A percentile compares a stretch with the other conserved stretches of the same genome.
These are phyloP conservation scores for Myotis pilosus DNA, from an alignment of 2,797 vertebrate genomes.

Conservation along the genomic window DNA sequence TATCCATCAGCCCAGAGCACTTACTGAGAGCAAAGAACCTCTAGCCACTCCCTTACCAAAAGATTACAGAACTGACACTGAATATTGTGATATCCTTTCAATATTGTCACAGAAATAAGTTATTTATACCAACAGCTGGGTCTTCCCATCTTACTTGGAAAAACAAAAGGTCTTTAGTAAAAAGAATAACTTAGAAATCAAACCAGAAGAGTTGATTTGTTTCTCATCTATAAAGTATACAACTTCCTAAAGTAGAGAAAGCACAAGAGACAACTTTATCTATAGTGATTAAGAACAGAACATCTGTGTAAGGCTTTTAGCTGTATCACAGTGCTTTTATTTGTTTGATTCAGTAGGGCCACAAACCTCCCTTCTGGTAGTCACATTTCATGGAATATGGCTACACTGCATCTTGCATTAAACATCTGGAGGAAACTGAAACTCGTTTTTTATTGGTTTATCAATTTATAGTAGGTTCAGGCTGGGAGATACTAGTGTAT, in stretches of 20 bases:
- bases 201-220: neutral
- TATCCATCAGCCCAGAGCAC: slow-evolving; percentile 93
- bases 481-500: neutral
- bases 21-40: slow-evolving; percentile 96
- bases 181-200: slow-evolving; percentile 15
- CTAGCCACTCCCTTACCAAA: slow-evolving; percentile 88
- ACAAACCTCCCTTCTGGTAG: neutral
- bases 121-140: slow-evolving; percentile 61
- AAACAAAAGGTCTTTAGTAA: neutral
- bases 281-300: slow-evolving; percentile 28
- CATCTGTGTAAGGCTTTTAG: slow-evolving; percentile 27
- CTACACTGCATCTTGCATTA: slow-evolving; percentile 38
- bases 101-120: slow-evolving; percentile 45
- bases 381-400: slow-evolving; percentile 31
- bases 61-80: slow-evolving; percentile 36
- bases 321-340: slow-evolving; percentile 24
- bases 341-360: slow-evolving; percentile 51
- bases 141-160: slow-evolving; percentile 18
- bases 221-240: slow-evolving; percentile 21
- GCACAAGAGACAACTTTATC: neutral
- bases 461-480: neutral
- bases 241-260: slow-evolving; percentile 37
- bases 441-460: slow-evolving; percentile 43
- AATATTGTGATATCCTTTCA: slow-evolving; percentile 8
- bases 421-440: slow-evolving; percentile 46